A percentile compares a stretch with the other conserved stretches of the same genome.
phyloP scores from a whole-genome alignment of 1,140 invertebrate genomes.

The Rhopalosiphum padi region DNA sequence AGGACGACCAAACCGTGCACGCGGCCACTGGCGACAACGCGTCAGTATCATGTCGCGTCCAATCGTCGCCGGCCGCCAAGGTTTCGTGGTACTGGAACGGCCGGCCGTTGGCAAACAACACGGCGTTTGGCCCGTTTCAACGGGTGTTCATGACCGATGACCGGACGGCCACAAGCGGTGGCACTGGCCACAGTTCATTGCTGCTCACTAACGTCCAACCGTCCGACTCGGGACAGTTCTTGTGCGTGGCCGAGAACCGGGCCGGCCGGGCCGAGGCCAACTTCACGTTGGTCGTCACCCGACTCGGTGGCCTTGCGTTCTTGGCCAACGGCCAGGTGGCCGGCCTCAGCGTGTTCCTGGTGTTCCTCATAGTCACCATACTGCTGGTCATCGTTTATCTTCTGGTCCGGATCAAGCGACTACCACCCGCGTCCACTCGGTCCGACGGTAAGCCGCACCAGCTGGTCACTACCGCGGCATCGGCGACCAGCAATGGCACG shows the following conservation, averaged over 20 bases:
- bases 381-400: slow-evolving; percentile 77
- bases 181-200: slow-evolving; percentile 74
- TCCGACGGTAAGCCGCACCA: slow-evolving; percentile 33
- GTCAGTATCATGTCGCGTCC: slow-evolving; percentile 80
- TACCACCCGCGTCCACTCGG: slow-evolving; percentile 69
- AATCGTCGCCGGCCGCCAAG: slow-evolving; percentile 79
- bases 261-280: slow-evolving; percentile 92
- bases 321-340: slow-evolving; percentile 84
- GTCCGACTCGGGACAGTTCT: slow-evolving; percentile 87
- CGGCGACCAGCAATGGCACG: slow-evolving; percentile 65
- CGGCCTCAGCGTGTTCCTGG: slow-evolving; percentile 81
- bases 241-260: slow-evolving; percentile 89
- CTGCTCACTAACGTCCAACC: slow-evolving; percentile 87
- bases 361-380: slow-evolving; percentile 79
- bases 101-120: slow-evolving; percentile 78
- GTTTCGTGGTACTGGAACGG: slow-evolving; percentile 90
- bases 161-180: slow-evolving; percentile 73
- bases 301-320: slow-evolving; percentile 78
- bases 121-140: slow-evolving; percentile 80
- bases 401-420: slow-evolving; percentile 73
- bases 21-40: slow-evolving; percentile 83
- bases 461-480: slow-evolving; percentile 61
- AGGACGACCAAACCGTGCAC: slow-evolving; percentile 76
- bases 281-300: slow-evolving; percentile 83
- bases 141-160: slow-evolving; percentile 79